These are phyloP conservation scores for Hyperoplus lanceolatus DNA, from an alignment of 2,797 vertebrate genomes.

Conservation along the genomic window DNA sequence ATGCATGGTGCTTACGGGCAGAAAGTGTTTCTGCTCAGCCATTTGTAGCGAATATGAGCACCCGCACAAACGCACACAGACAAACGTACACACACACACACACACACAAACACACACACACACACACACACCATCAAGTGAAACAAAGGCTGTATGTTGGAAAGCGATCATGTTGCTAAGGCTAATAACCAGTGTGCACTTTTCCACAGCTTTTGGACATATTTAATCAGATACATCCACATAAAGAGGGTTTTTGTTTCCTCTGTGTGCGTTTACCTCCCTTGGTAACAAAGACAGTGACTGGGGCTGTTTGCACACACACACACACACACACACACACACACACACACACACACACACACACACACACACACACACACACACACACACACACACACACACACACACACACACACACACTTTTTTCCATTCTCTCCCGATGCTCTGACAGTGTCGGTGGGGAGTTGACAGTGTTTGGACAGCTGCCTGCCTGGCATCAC, in stretches of 20 bases:
- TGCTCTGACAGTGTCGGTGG: constrained; percentile 45
- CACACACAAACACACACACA: constrained; percentile 2
- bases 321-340: too few species aligned
- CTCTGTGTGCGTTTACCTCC: constrained; percentile 63
- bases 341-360: too few species aligned
- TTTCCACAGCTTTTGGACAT: constrained; percentile 41
- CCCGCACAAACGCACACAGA: too few species aligned
- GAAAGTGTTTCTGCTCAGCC: constrained; percentile 15
- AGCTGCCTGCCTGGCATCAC: constrained; percentile 82
- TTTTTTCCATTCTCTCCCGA: constrained; percentile 74
- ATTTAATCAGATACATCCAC: constrained; percentile 45
- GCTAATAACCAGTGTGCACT: background rate
- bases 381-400: too few species aligned
- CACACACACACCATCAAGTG: constrained; percentile 1
- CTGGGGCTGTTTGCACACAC: constrained; percentile 59
- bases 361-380: too few species aligned
- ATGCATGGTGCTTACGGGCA: background rate
- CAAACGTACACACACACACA: background rate
- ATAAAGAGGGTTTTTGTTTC: constrained; percentile 66
- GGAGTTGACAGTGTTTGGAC: constrained; percentile 81
- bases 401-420: too few species aligned
- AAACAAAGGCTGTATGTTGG: background rate
- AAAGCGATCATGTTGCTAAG: background rate
- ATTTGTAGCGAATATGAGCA: constrained; percentile 4
- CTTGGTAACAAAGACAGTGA: constrained; percentile 62